Conservation (phyloP, 2,113 vertebrate genomes). For the Cryptomyrus ogoouensis region DNA sequence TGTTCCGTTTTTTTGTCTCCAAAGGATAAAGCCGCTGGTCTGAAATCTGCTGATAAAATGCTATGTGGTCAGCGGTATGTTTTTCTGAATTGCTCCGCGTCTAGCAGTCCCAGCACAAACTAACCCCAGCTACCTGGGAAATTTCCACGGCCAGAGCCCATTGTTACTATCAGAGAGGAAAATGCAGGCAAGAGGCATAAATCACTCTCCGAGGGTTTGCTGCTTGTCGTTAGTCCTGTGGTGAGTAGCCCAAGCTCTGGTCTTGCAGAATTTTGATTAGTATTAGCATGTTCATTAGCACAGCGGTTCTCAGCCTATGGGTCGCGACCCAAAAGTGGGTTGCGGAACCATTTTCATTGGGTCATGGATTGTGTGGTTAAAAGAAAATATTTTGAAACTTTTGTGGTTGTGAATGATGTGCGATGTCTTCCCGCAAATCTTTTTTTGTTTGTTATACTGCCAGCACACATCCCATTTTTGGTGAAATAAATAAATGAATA, state of each 20-base stretch:
- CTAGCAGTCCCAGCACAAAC: neutral
- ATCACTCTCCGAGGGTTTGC: neutral
- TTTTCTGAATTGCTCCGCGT: neutral
- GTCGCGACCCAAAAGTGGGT: too few relatives aligned
- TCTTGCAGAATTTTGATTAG: neutral
- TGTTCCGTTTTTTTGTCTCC: neutral
- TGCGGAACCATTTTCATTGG: too few relatives aligned
- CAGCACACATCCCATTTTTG: too few relatives aligned
- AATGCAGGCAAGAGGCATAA: neutral
- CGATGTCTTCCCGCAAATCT: too few relatives aligned
- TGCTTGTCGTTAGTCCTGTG: neutral
- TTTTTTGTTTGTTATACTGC: too few relatives aligned
- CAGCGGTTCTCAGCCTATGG: neutral
- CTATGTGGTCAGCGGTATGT: neutral
- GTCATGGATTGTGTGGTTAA: too few relatives aligned
- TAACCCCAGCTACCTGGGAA: neutral
- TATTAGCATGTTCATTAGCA: neutral
- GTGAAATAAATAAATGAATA: too few relatives aligned
- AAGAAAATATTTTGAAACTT: too few relatives aligned
- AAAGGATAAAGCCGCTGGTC: neutral
- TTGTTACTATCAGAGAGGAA: neutral
- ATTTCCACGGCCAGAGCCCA: neutral
- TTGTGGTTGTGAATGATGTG: too few relatives aligned
- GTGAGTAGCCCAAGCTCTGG: neutral
- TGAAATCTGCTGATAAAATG: conserved; percentile 3